Evolutionary conservation across 2,797 vertebrate genomes (phyloP).

Genomic region (Acanthurus leucopareius): DNA sequence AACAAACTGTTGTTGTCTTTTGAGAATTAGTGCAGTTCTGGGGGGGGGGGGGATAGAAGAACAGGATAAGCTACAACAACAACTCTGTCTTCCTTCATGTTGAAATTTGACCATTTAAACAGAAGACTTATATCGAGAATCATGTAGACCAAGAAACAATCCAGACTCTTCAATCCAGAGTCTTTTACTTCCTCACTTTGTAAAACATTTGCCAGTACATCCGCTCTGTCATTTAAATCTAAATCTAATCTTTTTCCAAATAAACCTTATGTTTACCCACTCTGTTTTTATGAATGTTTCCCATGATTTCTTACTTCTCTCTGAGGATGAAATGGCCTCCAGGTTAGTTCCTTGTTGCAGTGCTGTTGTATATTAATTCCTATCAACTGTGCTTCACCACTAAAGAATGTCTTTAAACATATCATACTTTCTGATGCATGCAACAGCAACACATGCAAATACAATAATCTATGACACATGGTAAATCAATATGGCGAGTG

Average conservation of each 20-base stretch:
- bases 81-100: slow-evolving; percentile 5
- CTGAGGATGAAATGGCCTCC: slow-evolving; percentile 43
- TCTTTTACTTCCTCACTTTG: neutral
- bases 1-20: slow-evolving; percentile 4
- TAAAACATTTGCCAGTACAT: slow-evolving; percentile 19
- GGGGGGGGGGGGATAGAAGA: neutral
- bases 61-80: neutral
- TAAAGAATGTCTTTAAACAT: slow-evolving; percentile 37
- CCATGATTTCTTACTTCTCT: neutral
- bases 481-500: neutral
- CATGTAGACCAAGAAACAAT: slow-evolving; percentile 9
- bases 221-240: slow-evolving; percentile 16
- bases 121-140: neutral
- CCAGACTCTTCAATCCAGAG: neutral
- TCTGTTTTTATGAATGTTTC: neutral
- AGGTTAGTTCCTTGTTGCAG: slow-evolving; percentile 14
- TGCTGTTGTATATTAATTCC: slow-evolving; percentile 8
- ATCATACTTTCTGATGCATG: neutral
- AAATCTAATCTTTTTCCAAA: slow-evolving; percentile 15
- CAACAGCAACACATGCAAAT: neutral
- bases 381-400: slow-evolving; percentile 25
- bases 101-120: neutral
- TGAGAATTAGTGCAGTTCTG: neutral
- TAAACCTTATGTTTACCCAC: too few species aligned
- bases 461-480: neutral